These are phyloP conservation scores for Bombycilla garrulus DNA, from an alignment of 2,113 vertebrate species.

Conservation along the genomic window DNA sequence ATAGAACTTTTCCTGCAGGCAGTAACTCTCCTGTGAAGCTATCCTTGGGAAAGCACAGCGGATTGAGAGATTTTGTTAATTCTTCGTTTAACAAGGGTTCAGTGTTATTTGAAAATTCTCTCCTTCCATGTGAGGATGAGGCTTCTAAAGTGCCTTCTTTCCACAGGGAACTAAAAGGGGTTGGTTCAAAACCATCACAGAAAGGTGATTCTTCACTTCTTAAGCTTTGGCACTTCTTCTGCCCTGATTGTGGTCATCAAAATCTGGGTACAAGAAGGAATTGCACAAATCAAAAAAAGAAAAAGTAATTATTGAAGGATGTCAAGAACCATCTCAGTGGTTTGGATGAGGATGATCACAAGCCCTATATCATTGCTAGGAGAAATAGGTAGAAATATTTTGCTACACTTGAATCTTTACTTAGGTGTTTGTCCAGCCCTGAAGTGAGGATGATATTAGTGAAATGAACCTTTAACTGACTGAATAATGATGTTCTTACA, in stretches of 20 bases:
- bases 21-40: neutral
- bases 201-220: neutral
- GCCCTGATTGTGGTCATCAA: accelerated
- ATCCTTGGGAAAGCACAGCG: neutral
- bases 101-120: neutral
- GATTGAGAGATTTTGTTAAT: neutral
- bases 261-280: neutral
- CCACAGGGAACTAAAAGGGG: neutral
- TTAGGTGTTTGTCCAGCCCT: neutral
- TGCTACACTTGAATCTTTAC: neutral
- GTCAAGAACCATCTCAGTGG: neutral
- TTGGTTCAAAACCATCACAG: neutral
- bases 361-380: neutral
- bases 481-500: neutral
- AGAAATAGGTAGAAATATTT: neutral
- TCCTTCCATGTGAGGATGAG: neutral
- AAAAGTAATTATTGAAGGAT: neutral
- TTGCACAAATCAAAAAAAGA: neutral
- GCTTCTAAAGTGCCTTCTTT: neutral
- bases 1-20: neutral
- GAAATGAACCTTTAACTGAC: neutral
- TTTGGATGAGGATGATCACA: neutral
- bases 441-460: neutral
- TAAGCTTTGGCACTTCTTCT: neutral
- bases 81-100: neutral